These are phyloP conservation scores for Tapirus terrestris DNA, from an alignment of 2,113 vertebrate species.

Conservation along the genomic window DNA sequence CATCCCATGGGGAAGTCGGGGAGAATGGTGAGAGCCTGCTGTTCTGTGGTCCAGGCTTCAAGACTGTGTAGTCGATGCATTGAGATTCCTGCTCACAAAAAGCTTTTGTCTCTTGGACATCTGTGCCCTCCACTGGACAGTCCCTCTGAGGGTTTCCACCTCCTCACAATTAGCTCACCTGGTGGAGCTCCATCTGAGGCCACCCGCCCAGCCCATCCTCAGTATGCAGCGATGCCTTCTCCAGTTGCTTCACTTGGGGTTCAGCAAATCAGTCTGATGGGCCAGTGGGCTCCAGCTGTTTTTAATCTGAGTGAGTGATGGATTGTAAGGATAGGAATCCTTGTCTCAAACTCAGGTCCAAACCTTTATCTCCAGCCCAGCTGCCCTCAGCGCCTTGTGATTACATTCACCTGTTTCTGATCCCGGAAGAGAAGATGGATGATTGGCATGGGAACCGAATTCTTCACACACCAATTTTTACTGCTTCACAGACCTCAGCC, in stretches of 20 bases:
- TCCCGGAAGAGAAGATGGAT: not conserved
- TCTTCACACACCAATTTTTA: accelerated
- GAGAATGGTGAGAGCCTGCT: not conserved
- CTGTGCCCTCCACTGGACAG: not conserved
- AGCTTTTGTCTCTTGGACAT: not conserved
- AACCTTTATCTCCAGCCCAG: not conserved
- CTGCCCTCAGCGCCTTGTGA: not conserved
- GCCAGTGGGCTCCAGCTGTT: not conserved
- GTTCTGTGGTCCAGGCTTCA: not conserved
- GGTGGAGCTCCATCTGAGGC: not conserved
- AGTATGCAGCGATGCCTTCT: not conserved
- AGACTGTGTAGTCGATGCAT: accelerated
- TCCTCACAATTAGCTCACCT: not conserved
- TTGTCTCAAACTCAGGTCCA: not conserved
- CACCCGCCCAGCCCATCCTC: not conserved
- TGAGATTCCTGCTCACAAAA: not conserved
- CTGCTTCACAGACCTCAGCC: not conserved
- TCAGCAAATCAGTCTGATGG: not conserved
- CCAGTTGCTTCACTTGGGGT: not conserved
- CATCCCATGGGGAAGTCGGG: not conserved
- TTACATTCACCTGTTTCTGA: not conserved
- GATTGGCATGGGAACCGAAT: not conserved
- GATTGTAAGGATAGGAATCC: not conserved
- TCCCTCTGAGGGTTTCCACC: not conserved
- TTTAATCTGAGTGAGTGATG: not conserved